These are phyloP conservation scores for Paratilapia polleni DNA, from an alignment of 2,113 vertebrate genomes.

Conservation along the genomic window DNA sequence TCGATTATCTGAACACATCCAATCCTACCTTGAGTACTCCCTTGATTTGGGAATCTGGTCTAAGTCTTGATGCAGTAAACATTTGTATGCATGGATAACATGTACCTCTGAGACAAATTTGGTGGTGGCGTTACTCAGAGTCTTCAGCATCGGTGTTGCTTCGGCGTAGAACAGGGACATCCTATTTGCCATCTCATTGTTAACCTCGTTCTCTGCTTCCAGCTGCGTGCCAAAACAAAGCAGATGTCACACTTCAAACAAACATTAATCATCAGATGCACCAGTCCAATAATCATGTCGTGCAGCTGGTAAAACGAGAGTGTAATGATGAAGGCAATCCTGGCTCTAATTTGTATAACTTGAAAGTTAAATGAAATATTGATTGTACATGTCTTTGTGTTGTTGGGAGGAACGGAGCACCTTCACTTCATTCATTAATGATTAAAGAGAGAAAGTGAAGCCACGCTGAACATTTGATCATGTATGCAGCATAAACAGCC, in stretches of 20 bases:
- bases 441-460: conserved; percentile 28
- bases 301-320: not conserved
- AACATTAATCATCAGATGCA: not conserved
- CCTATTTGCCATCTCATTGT: conserved; percentile 94
- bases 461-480: not conserved
- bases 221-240: conserved; percentile 70
- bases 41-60: not conserved
- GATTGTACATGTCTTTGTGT: not conserved
- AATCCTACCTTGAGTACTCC: too few relatives aligned
- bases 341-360: not conserved
- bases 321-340: not conserved
- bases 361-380: not conserved
- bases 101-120: conserved; percentile 92
- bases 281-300: not conserved
- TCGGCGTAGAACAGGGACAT: conserved; percentile 94
- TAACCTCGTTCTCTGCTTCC: conserved; percentile 90
- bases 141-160: conserved; percentile 95
- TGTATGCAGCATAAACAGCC: not conserved
- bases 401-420: not conserved
- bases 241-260: not conserved
- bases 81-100: not conserved
- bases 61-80: not conserved
- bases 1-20: not conserved
- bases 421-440: conserved; percentile 15
- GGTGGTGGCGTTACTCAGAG: conserved; percentile 91